Evolutionary conservation across 92 coral and sea anemone species (phyloP).

Genomic region (Epizoanthus scotinus): DNA sequence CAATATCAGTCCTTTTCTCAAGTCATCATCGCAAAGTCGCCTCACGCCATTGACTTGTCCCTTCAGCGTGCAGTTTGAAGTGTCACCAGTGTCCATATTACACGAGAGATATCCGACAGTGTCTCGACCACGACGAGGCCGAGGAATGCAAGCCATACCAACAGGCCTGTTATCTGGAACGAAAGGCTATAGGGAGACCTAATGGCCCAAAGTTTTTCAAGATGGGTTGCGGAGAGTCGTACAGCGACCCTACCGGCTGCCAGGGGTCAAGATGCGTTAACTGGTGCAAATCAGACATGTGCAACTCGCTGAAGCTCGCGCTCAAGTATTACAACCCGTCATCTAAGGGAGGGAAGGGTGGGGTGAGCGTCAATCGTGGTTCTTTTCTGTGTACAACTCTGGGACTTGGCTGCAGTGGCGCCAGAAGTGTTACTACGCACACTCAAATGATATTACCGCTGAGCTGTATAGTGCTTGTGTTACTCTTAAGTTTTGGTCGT

Average conservation of each 20-base stretch:
- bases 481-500: neutral
- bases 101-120: slow-evolving; percentile 20
- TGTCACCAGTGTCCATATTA: slow-evolving; percentile 17
- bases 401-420: slow-evolving; percentile 20
- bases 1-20: no score
- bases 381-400: slow-evolving; percentile 10
- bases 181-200: slow-evolving; percentile 36
- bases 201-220: slow-evolving; percentile 39
- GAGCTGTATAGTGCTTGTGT: neutral
- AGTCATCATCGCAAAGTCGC: no score
- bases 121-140: slow-evolving; percentile 30
- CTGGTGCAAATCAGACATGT: slow-evolving; percentile 32
- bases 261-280: slow-evolving; percentile 35
- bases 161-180: slow-evolving; percentile 29
- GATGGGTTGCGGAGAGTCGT: slow-evolving; percentile 40
- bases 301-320: slow-evolving; percentile 27
- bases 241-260: slow-evolving; percentile 34
- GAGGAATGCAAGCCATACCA: slow-evolving; percentile 33
- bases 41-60: no score
- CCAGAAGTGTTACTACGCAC: neutral
- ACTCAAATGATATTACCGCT: slow-evolving; percentile 10
- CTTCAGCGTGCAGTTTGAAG: slow-evolving; percentile 14
- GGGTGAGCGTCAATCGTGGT: neutral
- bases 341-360: slow-evolving; percentile 20
- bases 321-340: slow-evolving; percentile 23